These are phyloP conservation scores for Loripinus fragilis DNA, from an alignment of 2,888 invertebrate genomes.

Conservation along the genomic window DNA sequence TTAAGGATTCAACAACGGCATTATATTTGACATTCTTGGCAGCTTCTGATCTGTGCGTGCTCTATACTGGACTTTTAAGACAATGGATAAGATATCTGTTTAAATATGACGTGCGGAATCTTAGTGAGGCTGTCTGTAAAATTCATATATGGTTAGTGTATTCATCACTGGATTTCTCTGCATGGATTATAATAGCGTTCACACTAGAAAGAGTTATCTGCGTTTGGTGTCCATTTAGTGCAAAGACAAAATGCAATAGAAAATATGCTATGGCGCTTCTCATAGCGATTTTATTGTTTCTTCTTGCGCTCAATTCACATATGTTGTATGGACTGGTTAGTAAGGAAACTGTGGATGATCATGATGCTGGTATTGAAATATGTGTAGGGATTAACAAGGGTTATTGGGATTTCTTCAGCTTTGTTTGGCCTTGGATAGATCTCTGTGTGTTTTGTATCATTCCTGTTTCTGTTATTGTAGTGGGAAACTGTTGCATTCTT, in stretches of 20 bases:
- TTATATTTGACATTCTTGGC: slow-evolving; percentile 71
- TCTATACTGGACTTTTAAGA: slow-evolving; percentile 74
- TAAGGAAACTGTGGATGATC: background rate
- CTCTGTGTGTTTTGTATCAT: slow-evolving; percentile 69
- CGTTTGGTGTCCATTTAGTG: slow-evolving; percentile 71
- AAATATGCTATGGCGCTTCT: slow-evolving; percentile 50
- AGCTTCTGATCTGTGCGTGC: slow-evolving; percentile 67
- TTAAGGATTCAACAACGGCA: slow-evolving; percentile 67
- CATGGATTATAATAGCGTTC: slow-evolving; percentile 78
- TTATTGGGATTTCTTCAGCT: slow-evolving; percentile 56
- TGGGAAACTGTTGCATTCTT: slow-evolving; percentile 72
- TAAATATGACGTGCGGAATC: slow-evolving; percentile 63
- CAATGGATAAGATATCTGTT: slow-evolving; percentile 63
- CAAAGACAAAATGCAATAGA: slow-evolving; percentile 63
- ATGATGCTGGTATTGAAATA: background rate
- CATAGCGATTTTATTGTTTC: slow-evolving; percentile 44
- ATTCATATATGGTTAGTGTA: slow-evolving; percentile 73
- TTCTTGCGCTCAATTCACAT: slow-evolving; percentile 68
- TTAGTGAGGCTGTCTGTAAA: slow-evolving; percentile 61
- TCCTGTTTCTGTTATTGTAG: slow-evolving; percentile 70
- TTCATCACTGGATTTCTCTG: slow-evolving; percentile 70
- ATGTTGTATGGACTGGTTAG: slow-evolving; percentile 64
- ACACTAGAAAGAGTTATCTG: slow-evolving; percentile 74
- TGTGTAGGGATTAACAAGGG: slow-evolving; percentile 45
- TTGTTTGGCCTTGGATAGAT: slow-evolving; percentile 78